Conservation (phyloP, 2,888 invertebrate species). For the Agrilus biguttatus region DNA sequence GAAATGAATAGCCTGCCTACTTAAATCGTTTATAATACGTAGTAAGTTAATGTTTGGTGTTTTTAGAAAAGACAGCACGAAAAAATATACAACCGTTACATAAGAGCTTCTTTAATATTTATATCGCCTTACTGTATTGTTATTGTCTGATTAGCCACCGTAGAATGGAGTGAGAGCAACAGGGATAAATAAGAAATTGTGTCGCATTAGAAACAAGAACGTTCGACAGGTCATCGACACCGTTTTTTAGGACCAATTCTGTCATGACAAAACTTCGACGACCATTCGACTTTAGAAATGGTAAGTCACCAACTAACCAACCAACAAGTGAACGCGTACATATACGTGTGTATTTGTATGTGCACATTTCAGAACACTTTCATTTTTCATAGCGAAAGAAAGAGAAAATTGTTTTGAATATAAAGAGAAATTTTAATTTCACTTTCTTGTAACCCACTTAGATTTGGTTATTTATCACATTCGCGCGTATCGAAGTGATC, state of each 20-base stretch:
- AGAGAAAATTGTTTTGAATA: conserved; percentile 5
- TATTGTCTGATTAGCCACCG: neutral
- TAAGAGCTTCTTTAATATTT: too few relatives aligned
- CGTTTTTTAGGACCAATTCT: conserved; percentile 4
- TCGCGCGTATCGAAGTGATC: too few relatives aligned
- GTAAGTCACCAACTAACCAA: conserved; percentile 4
- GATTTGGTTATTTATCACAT: too few relatives aligned
- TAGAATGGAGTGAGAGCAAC: conserved; percentile 12
- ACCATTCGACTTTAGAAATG: conserved; percentile 8
- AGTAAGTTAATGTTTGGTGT: too few relatives aligned
- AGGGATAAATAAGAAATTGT: conserved; percentile 14
- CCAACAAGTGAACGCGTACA: neutral
- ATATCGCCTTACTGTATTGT: too few relatives aligned
- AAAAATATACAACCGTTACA: too few relatives aligned
- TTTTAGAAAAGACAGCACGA: too few relatives aligned
- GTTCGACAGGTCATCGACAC: conserved; percentile 13
- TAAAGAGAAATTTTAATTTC: too few relatives aligned
- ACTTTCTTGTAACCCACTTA: too few relatives aligned
- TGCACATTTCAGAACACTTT: conserved; percentile 7
- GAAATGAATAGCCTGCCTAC: too few relatives aligned
- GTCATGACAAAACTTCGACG: conserved; percentile 9
- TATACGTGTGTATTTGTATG: conserved; percentile 1
- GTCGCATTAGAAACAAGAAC: conserved; percentile 13
- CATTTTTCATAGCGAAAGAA: conserved; percentile 11
- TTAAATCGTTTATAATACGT: too few relatives aligned